Evolutionary conservation across 2,888 invertebrate genomes (phyloP).

Genomic region (Volucella inanis): DNA sequence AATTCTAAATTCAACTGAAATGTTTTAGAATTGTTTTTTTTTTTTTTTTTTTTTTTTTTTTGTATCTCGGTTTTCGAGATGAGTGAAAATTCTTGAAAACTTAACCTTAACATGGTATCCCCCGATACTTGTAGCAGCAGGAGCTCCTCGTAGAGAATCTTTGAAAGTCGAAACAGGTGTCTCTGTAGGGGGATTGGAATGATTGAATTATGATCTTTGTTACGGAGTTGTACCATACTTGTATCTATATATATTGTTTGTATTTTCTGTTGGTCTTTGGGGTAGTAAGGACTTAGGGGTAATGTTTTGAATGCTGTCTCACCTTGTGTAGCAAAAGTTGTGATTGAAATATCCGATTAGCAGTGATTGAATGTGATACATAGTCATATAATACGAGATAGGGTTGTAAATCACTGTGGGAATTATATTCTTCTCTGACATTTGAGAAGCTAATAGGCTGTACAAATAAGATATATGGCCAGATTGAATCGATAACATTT

Average conservation of each 20-base stretch:
- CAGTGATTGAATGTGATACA: constrained; percentile 66
- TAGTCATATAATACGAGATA: constrained; percentile 45
- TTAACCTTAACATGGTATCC: too few species aligned
- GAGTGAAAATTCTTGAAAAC: constrained; percentile 1
- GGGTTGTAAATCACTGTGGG: constrained; percentile 60
- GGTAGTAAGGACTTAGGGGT: not conserved
- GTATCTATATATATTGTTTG: not conserved
- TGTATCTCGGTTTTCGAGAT: not conserved
- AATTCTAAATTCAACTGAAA: constrained; percentile 29
- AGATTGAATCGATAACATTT: constrained; percentile 14
- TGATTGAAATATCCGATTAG: constrained; percentile 70
- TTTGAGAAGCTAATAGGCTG: constrained; percentile 21
- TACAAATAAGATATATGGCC: not conserved
- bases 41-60: constrained; percentile 8
- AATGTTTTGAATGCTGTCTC: constrained; percentile 21
- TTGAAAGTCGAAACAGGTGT: constrained; percentile 55
- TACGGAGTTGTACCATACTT: not conserved
- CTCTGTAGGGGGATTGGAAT: constrained; percentile 25
- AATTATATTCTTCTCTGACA: constrained; percentile 31
- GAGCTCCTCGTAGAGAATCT: not conserved
- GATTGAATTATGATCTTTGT: constrained; percentile 70
- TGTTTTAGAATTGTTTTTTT: constrained; percentile 52
- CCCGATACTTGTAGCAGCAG: too few species aligned
- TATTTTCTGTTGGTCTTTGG: constrained; percentile 47
- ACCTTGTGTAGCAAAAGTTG: constrained; percentile 2